Evolutionary conservation across 2,797 vertebrate species (phyloP).

Genomic region (Heliangelus exortis): DNA sequence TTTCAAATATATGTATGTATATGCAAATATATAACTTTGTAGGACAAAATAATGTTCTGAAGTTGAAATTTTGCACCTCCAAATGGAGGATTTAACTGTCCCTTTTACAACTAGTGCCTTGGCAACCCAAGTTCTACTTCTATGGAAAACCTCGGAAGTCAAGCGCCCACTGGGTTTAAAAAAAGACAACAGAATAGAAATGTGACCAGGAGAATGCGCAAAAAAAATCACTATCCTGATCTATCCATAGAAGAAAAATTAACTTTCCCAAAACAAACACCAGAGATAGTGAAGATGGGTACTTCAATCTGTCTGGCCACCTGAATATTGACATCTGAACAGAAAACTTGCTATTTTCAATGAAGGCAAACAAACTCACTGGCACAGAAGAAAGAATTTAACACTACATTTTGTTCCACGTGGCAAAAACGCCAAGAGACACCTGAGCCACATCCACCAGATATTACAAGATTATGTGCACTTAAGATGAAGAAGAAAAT

Average conservation of each 20-base stretch:
- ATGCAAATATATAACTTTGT: not conserved
- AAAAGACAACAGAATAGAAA: not conserved
- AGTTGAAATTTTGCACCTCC: not conserved
- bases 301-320: not conserved
- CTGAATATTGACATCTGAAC: not conserved
- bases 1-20: too few relatives aligned
- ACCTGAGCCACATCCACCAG: not conserved
- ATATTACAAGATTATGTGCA: not conserved
- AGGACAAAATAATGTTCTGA: not conserved
- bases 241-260: constrained; percentile 5
- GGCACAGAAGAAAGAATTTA: not conserved
- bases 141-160: not conserved
- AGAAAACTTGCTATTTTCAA: not conserved
- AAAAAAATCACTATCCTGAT: not conserved
- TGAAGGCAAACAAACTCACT: not conserved
- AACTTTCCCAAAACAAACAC: not conserved
- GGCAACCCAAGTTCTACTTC: not conserved
- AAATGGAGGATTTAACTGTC: not conserved
- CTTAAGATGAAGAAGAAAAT: not conserved
- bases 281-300: not conserved
- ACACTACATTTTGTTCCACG: not conserved
- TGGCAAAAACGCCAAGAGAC: not conserved
- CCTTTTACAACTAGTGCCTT: not conserved
- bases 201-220: not conserved
- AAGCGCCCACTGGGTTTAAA: not conserved